Conservation (phyloP, 2,888 invertebrate species). For the Drosophila greeni region DNA sequence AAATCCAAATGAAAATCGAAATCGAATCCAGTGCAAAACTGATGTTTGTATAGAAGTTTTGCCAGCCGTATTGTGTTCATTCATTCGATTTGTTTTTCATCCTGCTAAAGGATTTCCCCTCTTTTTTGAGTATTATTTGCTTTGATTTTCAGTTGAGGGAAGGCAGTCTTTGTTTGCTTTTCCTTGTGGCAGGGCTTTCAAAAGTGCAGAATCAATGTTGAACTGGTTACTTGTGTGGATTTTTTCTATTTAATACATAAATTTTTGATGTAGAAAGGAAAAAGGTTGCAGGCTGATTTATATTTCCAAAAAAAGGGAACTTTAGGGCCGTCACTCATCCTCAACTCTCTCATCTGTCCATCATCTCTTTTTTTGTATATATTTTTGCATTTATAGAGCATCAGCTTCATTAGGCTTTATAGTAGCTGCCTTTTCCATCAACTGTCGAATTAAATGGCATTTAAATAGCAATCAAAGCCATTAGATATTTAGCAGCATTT, state of each 20-base stretch:
- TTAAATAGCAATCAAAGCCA: conserved; percentile 53
- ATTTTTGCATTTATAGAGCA: conserved; percentile 10
- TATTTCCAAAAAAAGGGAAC: background rate
- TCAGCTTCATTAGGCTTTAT: background rate
- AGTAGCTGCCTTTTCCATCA: conserved; percentile 29
- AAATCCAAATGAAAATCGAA: conserved; percentile 25
- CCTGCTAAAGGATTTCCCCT: conserved; percentile 15
- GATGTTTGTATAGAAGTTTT: conserved; percentile 6
- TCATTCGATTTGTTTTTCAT: conserved; percentile 28
- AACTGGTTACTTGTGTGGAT: conserved; percentile 7
- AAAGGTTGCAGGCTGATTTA: conserved; percentile 1
- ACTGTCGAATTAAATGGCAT: conserved; percentile 59
- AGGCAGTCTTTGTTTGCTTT: conserved; percentile 1
- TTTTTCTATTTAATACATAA: background rate
- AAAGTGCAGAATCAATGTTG: conserved; percentile 31
- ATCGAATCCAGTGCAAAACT: conserved; percentile 24
- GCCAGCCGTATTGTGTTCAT: conserved; percentile 14
- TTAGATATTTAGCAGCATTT: conserved; percentile 48
- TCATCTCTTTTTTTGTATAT: background rate
- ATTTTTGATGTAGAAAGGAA: background rate
- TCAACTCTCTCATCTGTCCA: conserved; percentile 3
- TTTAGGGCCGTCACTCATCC: conserved; percentile 31
- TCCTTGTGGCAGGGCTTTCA: background rate
- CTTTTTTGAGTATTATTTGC: background rate
- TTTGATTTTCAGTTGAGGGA: background rate